Evolutionary conservation across 92 coral and sea anemone genomes (phyloP), one percentile per base, ranked within the genome.

Genomic region (Muricea muricata): DNA sequence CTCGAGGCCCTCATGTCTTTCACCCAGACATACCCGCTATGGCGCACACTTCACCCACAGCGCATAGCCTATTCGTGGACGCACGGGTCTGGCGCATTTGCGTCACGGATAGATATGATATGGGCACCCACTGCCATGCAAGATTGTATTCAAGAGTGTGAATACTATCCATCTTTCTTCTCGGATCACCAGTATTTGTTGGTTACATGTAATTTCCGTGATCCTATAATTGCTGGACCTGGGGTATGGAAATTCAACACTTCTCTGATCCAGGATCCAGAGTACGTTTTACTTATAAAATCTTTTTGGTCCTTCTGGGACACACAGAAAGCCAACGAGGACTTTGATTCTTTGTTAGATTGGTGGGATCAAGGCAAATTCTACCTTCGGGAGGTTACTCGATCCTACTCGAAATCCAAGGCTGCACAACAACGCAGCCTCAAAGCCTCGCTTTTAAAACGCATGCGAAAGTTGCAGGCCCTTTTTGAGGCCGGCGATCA

Each of bases 11-110:
- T 92, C 12, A 78, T 87, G 6, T 6, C 28, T 3, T 21, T 25
- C 1, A 78, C 88, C 17, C 47, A 71, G 0, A 52, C 73, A 40
- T 35, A 75, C 7, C 90, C 90, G 55, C 46, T 78, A 0, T 92
- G 95, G 95, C 83, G 93, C 11, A 34, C 68, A 4, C 30, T 55
- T 0, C 89, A 89, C 14, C 94, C 92, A n/a, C n/a, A n/a, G n/a
- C n/a, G n/a, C n/a, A n/a, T n/a, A n/a, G n/a, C n/a, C 14, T 91
- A 61, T 24, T 58, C 94, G 5, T 88, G 92, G 90, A 40, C 68
- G 6, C 85, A 60, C 18, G 37, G 70, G 1, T 75, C 87, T 26
- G 91, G 91, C 0, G 37, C 70, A 0, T 26, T 70, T 0, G 67
- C 91, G 0, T 92, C 93, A 7, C 86, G 87, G 1, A 87, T 90